phyloP scores from a whole-genome alignment of 2,113 vertebrate genomes.

The Bufo gargarizans region DNA sequence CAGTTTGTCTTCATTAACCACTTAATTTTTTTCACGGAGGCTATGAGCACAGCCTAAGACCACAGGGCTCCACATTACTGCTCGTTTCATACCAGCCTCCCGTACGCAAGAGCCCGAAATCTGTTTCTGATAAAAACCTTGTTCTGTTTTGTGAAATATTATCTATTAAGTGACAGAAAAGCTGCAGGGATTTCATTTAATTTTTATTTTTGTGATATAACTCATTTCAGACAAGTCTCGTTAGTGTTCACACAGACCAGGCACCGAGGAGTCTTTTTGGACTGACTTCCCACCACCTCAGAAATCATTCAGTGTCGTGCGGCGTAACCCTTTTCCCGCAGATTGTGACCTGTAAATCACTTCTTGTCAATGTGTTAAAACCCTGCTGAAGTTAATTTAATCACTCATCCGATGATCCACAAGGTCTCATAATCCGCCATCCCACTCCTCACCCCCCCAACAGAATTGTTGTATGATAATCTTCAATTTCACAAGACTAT shows the following conservation, averaged over 20 bases:
- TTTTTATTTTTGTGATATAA: background rate
- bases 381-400: background rate
- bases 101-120: background rate
- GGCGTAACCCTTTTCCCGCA: background rate
- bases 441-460: background rate
- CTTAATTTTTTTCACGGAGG: too few species aligned
- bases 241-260: background rate
- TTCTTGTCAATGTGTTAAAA: background rate
- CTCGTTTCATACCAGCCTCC: background rate
- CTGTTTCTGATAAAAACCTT: slow-evolving; percentile 12
- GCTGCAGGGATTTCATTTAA: background rate
- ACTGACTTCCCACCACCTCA: background rate
- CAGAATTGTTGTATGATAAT: background rate
- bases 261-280: background rate
- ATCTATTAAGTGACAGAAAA: background rate
- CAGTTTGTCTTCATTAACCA: too few species aligned
- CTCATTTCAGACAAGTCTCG: background rate
- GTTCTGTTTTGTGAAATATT: background rate
- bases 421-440: background rate
- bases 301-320: background rate
- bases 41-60: background rate
- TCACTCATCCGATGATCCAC: background rate
- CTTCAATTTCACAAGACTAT: background rate
- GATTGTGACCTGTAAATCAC: background rate
- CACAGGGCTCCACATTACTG: background rate